Percentiles rank a stretch among this genome's conserved stretches.
phyloP scores from a whole-genome alignment of 2,113 vertebrate genomes.

The Phyllostomus discolor region DNA sequence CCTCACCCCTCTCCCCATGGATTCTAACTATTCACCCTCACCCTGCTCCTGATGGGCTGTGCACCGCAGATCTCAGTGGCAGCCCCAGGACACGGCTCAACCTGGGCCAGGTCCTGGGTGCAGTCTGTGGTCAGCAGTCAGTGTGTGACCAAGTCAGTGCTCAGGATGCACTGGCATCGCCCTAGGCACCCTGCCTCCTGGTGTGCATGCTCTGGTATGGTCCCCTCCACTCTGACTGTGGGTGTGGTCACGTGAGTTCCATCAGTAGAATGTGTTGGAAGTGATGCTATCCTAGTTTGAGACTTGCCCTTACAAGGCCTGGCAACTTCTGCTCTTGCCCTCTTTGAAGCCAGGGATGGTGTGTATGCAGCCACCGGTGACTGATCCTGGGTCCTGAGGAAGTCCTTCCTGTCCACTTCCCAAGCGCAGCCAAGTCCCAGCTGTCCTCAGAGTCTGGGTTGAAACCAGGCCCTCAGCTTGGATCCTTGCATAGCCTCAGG shows the following conservation, averaged over 20 bases:
- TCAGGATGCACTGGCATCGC: neutral
- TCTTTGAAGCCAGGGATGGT: neutral
- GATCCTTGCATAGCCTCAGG: neutral
- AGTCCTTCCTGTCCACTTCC: neutral
- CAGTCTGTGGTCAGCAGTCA: neutral
- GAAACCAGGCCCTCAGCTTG: neutral
- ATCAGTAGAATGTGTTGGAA: neutral
- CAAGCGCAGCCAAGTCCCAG: neutral
- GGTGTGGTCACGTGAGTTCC: neutral
- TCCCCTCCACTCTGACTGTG: no score
- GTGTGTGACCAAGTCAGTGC: neutral
- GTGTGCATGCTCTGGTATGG: neutral
- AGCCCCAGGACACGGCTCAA: neutral
- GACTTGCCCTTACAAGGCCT: neutral
- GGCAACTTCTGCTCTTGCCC: neutral
- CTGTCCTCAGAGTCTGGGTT: neutral
- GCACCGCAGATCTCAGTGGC: neutral
- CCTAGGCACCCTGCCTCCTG: no score
- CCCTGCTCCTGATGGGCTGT: neutral
- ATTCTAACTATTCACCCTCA: neutral
- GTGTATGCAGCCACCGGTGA: neutral
- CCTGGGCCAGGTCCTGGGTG: neutral
- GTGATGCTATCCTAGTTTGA: neutral
- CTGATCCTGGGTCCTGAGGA: neutral
- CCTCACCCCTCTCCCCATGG: neutral